Base-by-base conservation (phyloP, 2,113 vertebrate species). In the Anolis sagrei region DNA sequence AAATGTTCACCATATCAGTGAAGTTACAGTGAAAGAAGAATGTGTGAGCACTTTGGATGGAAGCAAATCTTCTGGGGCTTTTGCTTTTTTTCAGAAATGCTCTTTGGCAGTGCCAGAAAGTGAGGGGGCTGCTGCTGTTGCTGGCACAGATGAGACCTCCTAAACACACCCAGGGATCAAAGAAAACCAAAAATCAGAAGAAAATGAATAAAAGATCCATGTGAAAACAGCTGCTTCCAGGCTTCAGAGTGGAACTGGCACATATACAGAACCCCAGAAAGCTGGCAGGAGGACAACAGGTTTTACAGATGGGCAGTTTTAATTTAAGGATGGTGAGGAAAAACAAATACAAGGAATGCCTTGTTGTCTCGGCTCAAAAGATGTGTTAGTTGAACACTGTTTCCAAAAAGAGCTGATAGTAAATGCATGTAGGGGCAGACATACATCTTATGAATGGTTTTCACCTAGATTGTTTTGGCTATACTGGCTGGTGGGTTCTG, bases 1-100 rank as follows among this genome's bases (percentile, higher is more conserved):
- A 95, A 92, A 92, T 86, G 29, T 77, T 94, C 32, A 73, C 92
- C 91, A 90, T 89, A 82, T 62, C 89, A 88, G 86, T 81, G 36
- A 90, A 86, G 87, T 82, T 90, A 76, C 49, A 61, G 49, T 76
- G 81, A 74, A n/a, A 14, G 36, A 90, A 89, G 90, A 86, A 32
- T 68, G 7, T 48, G 54, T 85, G 83, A 21, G 72, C 34, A 4
- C 74, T 81, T n/a, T 81, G 44, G 39, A 48, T n/a, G 8, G 79
- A 32, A 79, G 21, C 27, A 81, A 49, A 36, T 51, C 70, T 91
- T 93, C 81, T 54, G 76, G 7, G 69, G 61, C 27, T 13, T 58
- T 87, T 5, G 3, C 39, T 86, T 19, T 16, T 16, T 4, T 4
- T 82, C 75, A 54, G 6, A 1, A 80, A 74, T 13, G 80, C 68